A percentile compares a stretch with the other conserved stretches of the same genome.
phyloP scores from a whole-genome alignment of 2,888 invertebrate genomes.

The Lepidonotus clava region DNA sequence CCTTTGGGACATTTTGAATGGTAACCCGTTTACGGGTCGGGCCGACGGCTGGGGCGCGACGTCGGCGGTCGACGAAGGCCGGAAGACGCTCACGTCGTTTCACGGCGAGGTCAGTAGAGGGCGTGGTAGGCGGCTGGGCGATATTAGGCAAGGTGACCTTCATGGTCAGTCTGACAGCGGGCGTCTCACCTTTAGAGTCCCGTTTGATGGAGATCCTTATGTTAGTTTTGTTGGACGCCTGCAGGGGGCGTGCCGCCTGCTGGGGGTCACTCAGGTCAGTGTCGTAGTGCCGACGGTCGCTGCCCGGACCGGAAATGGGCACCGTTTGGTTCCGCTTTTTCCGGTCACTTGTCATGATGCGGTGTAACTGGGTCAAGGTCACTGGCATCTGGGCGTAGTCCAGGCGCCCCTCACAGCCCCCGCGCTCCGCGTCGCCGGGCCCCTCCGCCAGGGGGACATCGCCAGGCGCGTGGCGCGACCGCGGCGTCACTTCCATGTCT shows the following conservation, averaged over 20 bases:
- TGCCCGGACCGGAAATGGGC: background rate
- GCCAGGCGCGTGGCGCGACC: background rate
- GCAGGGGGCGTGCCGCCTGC: background rate
- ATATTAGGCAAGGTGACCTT: conserved; percentile 36
- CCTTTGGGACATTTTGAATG: too few relatives aligned
- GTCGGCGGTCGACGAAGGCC: background rate
- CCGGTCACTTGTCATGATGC: background rate
- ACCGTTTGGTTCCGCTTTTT: background rate
- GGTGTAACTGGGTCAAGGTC: conserved; percentile 17
- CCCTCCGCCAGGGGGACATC: background rate
- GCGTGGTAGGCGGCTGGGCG: background rate
- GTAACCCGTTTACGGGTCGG: background rate
- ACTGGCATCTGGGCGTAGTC: conserved; percentile 43
- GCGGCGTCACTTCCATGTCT: background rate
- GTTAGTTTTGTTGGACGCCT: background rate
- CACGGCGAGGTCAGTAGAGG: background rate
- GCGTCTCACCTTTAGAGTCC: background rate
- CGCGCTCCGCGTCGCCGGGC: background rate
- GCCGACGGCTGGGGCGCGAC: background rate
- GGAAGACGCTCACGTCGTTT: background rate
- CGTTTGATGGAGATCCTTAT: conserved; percentile 30
- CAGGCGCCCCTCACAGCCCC: conserved; percentile 33
- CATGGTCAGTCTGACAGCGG: conserved; percentile 24
- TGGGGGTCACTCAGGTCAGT: background rate
- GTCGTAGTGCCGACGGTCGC: background rate